These are phyloP conservation scores for Phymastichus coffea DNA, from an alignment of 1,140 invertebrate species.

Conservation along the genomic window DNA sequence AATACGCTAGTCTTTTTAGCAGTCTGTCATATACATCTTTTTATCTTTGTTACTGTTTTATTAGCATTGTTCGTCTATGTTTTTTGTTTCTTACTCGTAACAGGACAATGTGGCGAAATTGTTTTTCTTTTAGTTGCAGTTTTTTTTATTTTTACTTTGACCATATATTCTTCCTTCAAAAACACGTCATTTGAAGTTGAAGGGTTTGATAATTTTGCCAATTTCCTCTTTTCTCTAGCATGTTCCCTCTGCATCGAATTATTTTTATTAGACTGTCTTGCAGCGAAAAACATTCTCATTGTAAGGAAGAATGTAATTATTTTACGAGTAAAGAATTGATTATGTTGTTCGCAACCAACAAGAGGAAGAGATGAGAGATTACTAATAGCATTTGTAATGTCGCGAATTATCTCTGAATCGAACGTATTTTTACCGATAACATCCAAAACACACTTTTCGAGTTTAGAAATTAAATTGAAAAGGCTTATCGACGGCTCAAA, in stretches of 20 bases:
- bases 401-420: not conserved
- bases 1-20: too few relatives aligned
- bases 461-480: not conserved
- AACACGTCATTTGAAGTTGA: too few relatives aligned
- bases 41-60: too few relatives aligned
- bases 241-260: not conserved
- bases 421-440: not conserved
- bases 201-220: not conserved
- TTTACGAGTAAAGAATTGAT: not conserved
- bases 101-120: too few relatives aligned
- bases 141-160: too few relatives aligned
- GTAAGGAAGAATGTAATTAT: not conserved
- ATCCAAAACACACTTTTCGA: not conserved
- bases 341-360: not conserved
- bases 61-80: too few relatives aligned
- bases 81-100: too few relatives aligned
- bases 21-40: too few relatives aligned
- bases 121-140: too few relatives aligned
- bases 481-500: not conserved
- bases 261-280: constrained; percentile 5
- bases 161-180: too few relatives aligned
- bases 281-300: constrained; percentile 3
- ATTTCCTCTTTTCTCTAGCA: not conserved
- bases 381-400: not conserved
- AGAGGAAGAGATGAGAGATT: not conserved